Base-by-base conservation (phyloP, 2,113 vertebrate species). In the Lepidothrix coronata region DNA sequence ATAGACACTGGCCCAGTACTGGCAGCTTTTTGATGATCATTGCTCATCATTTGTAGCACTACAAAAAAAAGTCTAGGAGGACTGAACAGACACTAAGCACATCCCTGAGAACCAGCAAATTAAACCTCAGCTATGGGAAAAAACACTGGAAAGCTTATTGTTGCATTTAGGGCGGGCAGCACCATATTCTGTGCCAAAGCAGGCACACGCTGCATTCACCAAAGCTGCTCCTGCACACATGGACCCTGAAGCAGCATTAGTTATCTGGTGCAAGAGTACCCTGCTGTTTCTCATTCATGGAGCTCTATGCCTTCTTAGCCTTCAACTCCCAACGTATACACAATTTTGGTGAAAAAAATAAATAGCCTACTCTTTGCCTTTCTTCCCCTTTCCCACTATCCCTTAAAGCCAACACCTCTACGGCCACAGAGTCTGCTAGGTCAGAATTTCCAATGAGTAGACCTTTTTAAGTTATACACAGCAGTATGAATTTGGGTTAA, bases 241-340 rank as follows among this genome's bases (percentile, higher is more conserved):
- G 27, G 43, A 63, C 27, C 33, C 41, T 30, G 23, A 76, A 80
- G 55, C 33, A 43, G 63, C 37, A 33, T 14, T 5, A 49, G 30
- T 67, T 59, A 59, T 30, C 55, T 7, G 9, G 6, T 8, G 5
- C 62, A 63, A 0, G 0, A 77, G 16, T 33, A 83, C 1, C 0
- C 13, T 11, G 3, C 41, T 79, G 6, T 79, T 88, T 70, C 57
- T 86, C 22, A 44, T 48, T 58, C 52, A 28, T 31, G 41, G 0
- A 0, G 28, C 21, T 85, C 25, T 19, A 54, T 51, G 12, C 11
- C 18, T 76, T 80, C 55, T 67, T 54, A 73, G 55, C 23, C 51
- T 80, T 76, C 51, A 70, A 21, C 5, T 11, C 17, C 14, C n/a
- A 62, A n/a, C 0, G 1, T 37, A 30, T 9, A 25, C 2, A 8